Evolutionary conservation across 2,888 invertebrate genomes (phyloP), one percentile per base, ranked within the genome.

Genomic region (Melipona beecheii): DNA sequence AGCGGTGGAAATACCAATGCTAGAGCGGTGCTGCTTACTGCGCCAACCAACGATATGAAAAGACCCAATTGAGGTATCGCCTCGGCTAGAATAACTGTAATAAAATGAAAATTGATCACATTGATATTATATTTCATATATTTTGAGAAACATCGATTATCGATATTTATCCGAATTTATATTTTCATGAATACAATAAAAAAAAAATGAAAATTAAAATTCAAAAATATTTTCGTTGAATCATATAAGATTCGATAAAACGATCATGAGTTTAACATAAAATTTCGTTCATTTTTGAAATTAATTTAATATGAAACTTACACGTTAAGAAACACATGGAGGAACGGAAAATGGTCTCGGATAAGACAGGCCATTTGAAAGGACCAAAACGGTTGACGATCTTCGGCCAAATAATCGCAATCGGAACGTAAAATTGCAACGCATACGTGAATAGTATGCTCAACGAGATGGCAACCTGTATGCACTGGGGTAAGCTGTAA

Each of bases 391-490:
- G 94, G 73, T 95, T 94, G 75, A 94, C 93, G 50, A 97, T 94
- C 54, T 95, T 94, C 0, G 99, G 98, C 97, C 98, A 98, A 90
- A 98, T 97, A 81, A 99, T 97, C 78, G 97, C 97, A 66, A 99
- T 96, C 0, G 99, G 98, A 62, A 99, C 99, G 94, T 99, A 99
- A 93, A 99, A 97, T 95, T 99, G 99, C 31, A 99, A 96, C 0
- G 98, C 97, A 95, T 99, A 99, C 0, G 98, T 97, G 86, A 99
- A 96, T 87, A 99, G 95, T 83, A 99, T 98, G 19, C 98, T 98
- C 60, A 97, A 88, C 0, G 98, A 97, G 91, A 99, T 98, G 91
- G 98, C 96, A n/a, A 97, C 93, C 93, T 98, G 97, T 31, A 99
- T 98, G 75, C 96, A 95, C 94, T 97, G 97, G 69, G 98, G 98